Conservation (phyloP, 1,140 invertebrate species). For the Philotrypesis tridentata region DNA sequence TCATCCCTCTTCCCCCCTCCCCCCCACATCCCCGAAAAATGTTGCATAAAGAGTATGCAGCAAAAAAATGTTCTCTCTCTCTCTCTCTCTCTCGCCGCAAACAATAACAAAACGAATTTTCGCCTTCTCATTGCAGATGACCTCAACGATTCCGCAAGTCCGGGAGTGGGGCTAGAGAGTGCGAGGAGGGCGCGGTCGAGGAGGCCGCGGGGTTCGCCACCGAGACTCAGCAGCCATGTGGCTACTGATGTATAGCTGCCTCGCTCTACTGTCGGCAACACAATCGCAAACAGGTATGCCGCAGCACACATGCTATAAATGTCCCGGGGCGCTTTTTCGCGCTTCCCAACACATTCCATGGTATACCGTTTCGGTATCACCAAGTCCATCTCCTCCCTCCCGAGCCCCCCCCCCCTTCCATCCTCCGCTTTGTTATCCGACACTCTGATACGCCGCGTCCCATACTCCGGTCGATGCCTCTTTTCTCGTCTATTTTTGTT, state of each 20-base stretch:
- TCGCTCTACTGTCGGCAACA: constrained; percentile 66
- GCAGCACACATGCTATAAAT: no score
- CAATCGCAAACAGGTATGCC: constrained; percentile 66
- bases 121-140: constrained; percentile 64
- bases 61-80: neutral
- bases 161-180: constrained; percentile 68
- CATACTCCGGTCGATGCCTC: neutral
- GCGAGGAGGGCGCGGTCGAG: constrained; percentile 55
- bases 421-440: neutral
- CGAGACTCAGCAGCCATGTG: constrained; percentile 66
- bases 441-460: neutral
- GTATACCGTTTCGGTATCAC: no score
- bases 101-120: neutral
- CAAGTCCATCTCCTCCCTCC: no score
- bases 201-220: neutral
- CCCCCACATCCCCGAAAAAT: neutral
- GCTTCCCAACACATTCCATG: neutral
- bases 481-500: neutral
- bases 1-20: neutral
- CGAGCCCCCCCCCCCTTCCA: no score
- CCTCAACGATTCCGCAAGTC: constrained; percentile 60
- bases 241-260: constrained; percentile 68
- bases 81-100: no score
- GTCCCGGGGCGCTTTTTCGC: neutral
- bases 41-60: neutral